Evolutionary conservation across 2,888 invertebrate genomes (phyloP), one percentile per base, ranked within the genome.

Genomic region (Ceramica pisi): DNA sequence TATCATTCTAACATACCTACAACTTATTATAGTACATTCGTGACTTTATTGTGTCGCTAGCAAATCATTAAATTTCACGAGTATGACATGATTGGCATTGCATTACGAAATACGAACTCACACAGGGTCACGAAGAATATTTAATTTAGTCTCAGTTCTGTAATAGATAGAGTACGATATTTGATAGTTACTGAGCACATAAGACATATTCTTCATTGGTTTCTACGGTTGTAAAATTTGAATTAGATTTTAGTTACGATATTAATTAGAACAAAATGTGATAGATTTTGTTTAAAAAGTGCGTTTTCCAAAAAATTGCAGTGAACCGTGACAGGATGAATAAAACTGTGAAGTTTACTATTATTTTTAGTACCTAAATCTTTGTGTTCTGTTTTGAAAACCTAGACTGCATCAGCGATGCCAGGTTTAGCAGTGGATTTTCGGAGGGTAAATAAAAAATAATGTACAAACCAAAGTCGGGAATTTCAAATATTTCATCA

Each of bases 401-500:
- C 0, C 5, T 50, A 0, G 48, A 21, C 2, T 21, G 21, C 1
- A 50, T 21, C 21, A 19, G 19, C 10, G 16, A 71, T 71, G 44
- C 1, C 35, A 1, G 38, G 26, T 38, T 41, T 16, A 55, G 6
- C 46, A n/a, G 14, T 55, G 38, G 63, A 72, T n/a, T 63, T 72
- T 21, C 38, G 56, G 16, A 71, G 23, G 73, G 71, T 71, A 62
- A 70, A 50, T 46, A n/a, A n/a, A 48, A 48, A 48, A 48, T 48
- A 48, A n/a, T 48, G n/a, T n/a, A 21, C n/a, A 4, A 51, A 51
- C 14, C 14, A 6, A 51, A 51, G 21, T 12, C 21, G 21, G 50
- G 5, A 51, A 23, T 19, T 41, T 41, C 12, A 38, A 38, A 38
- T 4, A 38, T 12, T 38, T 38, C 38, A 38, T 38, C 12, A 3